Evolutionary conservation across 1,140 invertebrate species (phyloP), one percentile per base, ranked within the genome.

Genomic region (Drosophila carrolli): DNA sequence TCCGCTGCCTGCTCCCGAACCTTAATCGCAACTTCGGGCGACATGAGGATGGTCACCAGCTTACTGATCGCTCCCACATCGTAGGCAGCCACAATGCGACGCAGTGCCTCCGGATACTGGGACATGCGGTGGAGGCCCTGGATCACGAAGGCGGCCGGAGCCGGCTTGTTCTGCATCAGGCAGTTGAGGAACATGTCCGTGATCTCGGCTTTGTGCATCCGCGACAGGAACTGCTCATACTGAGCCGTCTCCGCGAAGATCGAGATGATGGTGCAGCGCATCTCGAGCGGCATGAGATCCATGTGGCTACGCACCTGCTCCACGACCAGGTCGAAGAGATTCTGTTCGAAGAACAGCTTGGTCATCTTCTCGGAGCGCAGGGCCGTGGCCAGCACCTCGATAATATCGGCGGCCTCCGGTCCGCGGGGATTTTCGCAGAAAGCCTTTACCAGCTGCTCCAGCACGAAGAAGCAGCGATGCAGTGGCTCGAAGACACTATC

Each of bases 291-390:
- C 40, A 90, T 29, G 0, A 55, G 10, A 0, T 80, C 65, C 13
- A 78, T 44, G 13, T 80, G 43, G 0, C 35, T 16, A n/a, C 40
- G 71, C 9, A 91, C 11, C 16, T 72, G 51, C 55, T 82, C 75
- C 9, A 90, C 61, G 16, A 85, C 70, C 46, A 70, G 55, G 9
- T 91, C 86, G 32, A 91, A 91, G 4, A 91, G 72, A 59, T 91
- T 91, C n/a, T 90, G 76, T 27, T 91, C 86, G 27, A 91, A 91
- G 44, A 91, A 91, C n/a, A 91, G 50, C 50, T 83, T 78, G 4
- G 78, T 79, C 90, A 91, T 90, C 19, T 82, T 78, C 37, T 91
- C 90, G 4, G 86, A 75, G 2, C 86, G 81, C 61, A 91, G 32
- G 0, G 90, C 86, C 10, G 89, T 81, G 16, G 90, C 76, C 13